Evolutionary conservation across 2,888 invertebrate genomes (phyloP), one percentile per base, ranked within the genome.

Genomic region (Agrotis ipsilon): DNA sequence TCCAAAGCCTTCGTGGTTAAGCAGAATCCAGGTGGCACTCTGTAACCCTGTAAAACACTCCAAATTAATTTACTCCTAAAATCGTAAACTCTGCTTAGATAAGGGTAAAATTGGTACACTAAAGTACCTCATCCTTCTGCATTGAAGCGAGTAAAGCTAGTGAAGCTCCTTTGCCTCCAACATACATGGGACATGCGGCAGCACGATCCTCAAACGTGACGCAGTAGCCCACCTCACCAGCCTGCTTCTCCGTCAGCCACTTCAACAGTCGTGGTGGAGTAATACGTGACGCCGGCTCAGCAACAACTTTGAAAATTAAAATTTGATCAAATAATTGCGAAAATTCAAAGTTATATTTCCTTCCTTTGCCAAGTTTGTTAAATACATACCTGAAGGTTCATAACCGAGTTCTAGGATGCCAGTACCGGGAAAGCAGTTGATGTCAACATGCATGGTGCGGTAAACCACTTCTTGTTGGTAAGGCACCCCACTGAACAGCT

Each of bases 161-260:
- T 3, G 98, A 98, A 1, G 97, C 97, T 14, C 98, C 98, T 91
- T 98, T 98, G 0, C 98, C 98, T 0, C 98, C 98, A 0, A 98
- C 97, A 14, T 97, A 89, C 13, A 91, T 89, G 0, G 97, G 92
- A 76, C 97, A 96, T 32, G 95, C 93, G 39, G 97, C 96, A 18
- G 94, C 94, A 0, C 88, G 86, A 16, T 96, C 95, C 11, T 93
- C 91, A 39, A 97, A 96, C 0, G 91, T 70, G 1, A 96, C 75
- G 70, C 96, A 95, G 81, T 91, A 93, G 0, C 88, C 86, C 6
- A 91, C 90, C 0, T 82, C 66, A 0, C 91, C 92, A 3, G 87
- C 91, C 14, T 92, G 89, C 18, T 74, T 60, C 24, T 82, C 83
- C 5, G 78, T 82, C n/a, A 89, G 63, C 92, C 94, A 93, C 61